Percentiles rank a stretch among this genome's conserved stretches.
Conservation (phyloP, 2,113 vertebrate genomes). For the Percina caprodes region DNA sequence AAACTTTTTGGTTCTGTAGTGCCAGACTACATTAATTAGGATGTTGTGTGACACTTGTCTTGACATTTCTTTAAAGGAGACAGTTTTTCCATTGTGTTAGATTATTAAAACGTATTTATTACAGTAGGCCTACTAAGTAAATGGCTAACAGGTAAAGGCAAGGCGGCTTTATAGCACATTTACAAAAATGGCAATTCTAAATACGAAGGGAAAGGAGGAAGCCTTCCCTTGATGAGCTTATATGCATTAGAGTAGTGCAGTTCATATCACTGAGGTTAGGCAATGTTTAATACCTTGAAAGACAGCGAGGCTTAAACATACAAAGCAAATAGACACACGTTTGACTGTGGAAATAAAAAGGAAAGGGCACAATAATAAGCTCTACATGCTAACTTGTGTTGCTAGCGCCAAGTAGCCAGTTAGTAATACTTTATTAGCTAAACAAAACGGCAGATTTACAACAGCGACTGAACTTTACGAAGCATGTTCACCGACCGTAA, state of each 20-base stretch:
- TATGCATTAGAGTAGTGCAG: not conserved
- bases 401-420: slow-evolving; percentile 38
- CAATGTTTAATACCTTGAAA: not conserved
- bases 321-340: not conserved
- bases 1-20: not conserved
- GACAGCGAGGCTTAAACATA: not conserved
- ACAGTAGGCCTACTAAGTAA: not conserved
- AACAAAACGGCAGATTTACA: not conserved
- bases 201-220: not conserved
- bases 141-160: not conserved
- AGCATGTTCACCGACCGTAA: accelerated
- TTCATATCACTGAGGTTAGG: not conserved
- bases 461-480: not conserved
- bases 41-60: not conserved
- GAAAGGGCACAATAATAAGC: not conserved
- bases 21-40: not conserved
- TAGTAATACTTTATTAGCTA: not conserved
- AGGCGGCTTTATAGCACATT: too few species aligned
- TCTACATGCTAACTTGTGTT: slow-evolving; percentile 29
- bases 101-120: too few species aligned
- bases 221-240: not conserved
- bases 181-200: too few species aligned
- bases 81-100: not conserved
- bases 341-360: not conserved
- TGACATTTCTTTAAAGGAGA: not conserved